phyloP scores from a whole-genome alignment of 2,888 invertebrate species.

The Lobophora halterata region DNA sequence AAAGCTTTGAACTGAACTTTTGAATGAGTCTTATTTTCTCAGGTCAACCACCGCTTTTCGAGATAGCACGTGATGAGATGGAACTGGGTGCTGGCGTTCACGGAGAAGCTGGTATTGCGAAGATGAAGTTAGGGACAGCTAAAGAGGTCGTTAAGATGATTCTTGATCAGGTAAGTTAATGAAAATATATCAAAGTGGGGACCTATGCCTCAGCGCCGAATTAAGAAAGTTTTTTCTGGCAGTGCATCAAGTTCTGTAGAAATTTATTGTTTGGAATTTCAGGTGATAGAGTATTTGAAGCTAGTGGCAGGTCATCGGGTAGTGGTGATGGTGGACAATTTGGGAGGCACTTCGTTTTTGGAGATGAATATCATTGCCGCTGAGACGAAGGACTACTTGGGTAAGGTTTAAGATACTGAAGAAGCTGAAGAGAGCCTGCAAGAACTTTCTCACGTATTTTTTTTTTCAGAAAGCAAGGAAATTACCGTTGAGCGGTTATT shows the following conservation, averaged over 20 bases:
- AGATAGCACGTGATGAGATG: slow-evolving; percentile 82
- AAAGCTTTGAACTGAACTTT: neutral
- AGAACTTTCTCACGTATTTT: neutral
- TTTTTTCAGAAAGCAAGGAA: slow-evolving; percentile 57
- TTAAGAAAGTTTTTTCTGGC: too few species aligned
- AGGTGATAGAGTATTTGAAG: slow-evolving; percentile 61
- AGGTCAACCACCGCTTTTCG: slow-evolving; percentile 83
- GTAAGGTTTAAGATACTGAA: slow-evolving; percentile 76
- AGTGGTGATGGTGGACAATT: slow-evolving; percentile 88
- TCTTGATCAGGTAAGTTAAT: slow-evolving; percentile 58
- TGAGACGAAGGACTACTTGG: slow-evolving; percentile 83
- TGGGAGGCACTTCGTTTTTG: slow-evolving; percentile 87
- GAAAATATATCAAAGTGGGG: too few species aligned
- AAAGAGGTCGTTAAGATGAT: slow-evolving; percentile 71
- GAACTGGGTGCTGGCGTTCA: slow-evolving; percentile 83
- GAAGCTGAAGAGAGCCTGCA: neutral
- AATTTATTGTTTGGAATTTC: too few species aligned
- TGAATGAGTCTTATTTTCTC: neutral
- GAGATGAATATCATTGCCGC: slow-evolving; percentile 87
- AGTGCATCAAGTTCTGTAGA: too few species aligned
- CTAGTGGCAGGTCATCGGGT: slow-evolving; percentile 65
- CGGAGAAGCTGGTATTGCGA: slow-evolving; percentile 77
- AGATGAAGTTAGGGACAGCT: slow-evolving; percentile 66
- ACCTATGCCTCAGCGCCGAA: too few species aligned
- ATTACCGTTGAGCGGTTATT: slow-evolving; percentile 77